A percentile compares a stretch with the other conserved stretches of the same genome.
Conservation (phyloP, 2,888 invertebrate species). For the Thereva unica region DNA sequence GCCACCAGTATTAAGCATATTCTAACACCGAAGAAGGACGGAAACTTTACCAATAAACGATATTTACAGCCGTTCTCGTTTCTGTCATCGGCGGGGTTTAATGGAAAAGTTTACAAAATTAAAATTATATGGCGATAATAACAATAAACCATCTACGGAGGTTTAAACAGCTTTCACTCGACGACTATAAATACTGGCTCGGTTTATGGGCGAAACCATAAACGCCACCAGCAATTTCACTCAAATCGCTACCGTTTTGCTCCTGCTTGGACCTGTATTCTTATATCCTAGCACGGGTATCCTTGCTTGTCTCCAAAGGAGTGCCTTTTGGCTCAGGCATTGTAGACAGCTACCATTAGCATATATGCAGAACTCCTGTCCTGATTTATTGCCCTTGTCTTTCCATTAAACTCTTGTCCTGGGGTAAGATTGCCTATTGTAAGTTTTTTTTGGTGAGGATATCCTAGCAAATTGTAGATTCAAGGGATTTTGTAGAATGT, state of each 20-base stretch:
- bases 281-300: not conserved
- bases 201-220: conserved; percentile 21
- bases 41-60: conserved; percentile 30
- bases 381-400: too few relatives aligned
- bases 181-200: conserved; percentile 9
- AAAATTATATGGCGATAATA: conserved; percentile 32
- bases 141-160: conserved; percentile 27
- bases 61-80: conserved; percentile 19
- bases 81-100: conserved; percentile 22
- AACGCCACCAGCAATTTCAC: conserved; percentile 29
- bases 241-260: not conserved
- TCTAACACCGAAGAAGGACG: conserved; percentile 1
- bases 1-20: too few relatives aligned
- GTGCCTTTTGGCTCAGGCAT: too few relatives aligned
- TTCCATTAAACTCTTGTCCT: too few relatives aligned
- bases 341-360: too few relatives aligned
- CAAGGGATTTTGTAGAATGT: too few relatives aligned
- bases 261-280: conserved; percentile 8
- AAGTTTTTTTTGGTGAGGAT: too few relatives aligned
- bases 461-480: too few relatives aligned
- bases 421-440: too few relatives aligned
- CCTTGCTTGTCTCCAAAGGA: not conserved
- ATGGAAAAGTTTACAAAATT: conserved; percentile 33
- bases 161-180: conserved; percentile 27
- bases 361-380: too few relatives aligned